Evolutionary conservation across 2,888 invertebrate species (phyloP).

Genomic region (Nymphalis c-album): DNA sequence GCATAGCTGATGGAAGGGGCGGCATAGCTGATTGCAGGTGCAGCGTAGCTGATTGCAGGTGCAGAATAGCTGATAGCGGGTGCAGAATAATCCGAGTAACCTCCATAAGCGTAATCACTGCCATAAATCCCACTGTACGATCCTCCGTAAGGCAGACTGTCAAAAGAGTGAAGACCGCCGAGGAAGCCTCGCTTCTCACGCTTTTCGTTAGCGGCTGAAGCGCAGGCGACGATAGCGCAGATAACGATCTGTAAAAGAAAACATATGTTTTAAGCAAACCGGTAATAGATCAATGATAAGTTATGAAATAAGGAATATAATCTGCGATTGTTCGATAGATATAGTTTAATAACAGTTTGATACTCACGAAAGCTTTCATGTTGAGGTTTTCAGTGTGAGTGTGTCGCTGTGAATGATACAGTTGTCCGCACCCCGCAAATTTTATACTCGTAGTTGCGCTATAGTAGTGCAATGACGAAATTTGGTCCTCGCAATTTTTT

Average conservation of each 20-base stretch:
- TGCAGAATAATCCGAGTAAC: neutral
- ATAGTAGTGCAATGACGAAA: no score
- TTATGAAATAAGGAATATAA: neutral
- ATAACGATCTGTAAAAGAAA: conserved; percentile 32
- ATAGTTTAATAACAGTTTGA: neutral
- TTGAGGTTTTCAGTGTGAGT: conserved; percentile 22
- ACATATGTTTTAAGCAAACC: neutral
- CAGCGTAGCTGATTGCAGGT: neutral
- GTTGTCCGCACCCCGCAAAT: neutral
- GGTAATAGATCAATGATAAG: neutral
- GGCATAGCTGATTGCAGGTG: neutral
- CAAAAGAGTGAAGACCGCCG: conserved; percentile 29
- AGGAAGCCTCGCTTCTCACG: conserved; percentile 40
- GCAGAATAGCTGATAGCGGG: neutral
- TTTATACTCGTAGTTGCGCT: neutral
- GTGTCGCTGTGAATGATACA: neutral
- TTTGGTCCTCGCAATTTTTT: no score
- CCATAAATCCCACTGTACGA: conserved; percentile 32
- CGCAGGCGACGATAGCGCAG: conserved; percentile 34
- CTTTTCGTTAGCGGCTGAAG: conserved; percentile 30
- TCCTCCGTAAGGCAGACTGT: conserved; percentile 23
- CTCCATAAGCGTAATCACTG: conserved; percentile 27
- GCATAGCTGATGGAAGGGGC: neutral
- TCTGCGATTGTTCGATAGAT: no score
- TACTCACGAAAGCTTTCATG: conserved; percentile 46